phyloP scores from a whole-genome alignment of 2,888 invertebrate genomes.

The Steinernema scapterisci region DNA sequence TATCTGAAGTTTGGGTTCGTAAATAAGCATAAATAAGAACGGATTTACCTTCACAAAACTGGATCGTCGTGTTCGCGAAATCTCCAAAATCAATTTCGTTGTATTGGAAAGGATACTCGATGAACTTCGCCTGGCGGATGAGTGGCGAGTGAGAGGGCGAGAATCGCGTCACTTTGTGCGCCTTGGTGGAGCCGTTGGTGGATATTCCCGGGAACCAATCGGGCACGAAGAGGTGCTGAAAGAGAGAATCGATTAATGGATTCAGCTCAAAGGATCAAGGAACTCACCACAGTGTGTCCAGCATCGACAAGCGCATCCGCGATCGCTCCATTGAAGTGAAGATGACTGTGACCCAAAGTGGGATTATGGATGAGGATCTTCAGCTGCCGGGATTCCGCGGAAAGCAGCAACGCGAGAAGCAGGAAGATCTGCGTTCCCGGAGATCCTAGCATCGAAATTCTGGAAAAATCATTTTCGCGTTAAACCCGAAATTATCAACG shows the following conservation, averaged over 20 bases:
- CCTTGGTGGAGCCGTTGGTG: conserved; percentile 1
- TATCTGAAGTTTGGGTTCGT: neutral
- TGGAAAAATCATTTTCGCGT: no score
- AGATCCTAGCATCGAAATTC: no score
- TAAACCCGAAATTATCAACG: no score
- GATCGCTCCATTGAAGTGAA: conserved; percentile 22
- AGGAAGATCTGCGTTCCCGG: no score
- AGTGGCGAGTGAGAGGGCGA: neutral
- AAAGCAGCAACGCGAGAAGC: no score
- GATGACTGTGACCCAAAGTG: conserved; percentile 7
- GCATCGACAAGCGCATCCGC: conserved; percentile 28
- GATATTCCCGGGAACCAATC: conserved; percentile 1
- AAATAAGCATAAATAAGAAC: neutral
- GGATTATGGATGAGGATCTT: conserved; percentile 10
- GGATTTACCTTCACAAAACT: conserved; percentile 8
- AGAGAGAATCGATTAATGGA: neutral
- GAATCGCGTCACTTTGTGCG: conserved; percentile 24
- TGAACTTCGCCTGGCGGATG: neutral
- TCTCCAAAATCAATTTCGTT: neutral
- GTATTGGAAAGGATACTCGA: conserved; percentile 9
- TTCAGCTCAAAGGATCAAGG: neutral
- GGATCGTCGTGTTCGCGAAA: neutral
- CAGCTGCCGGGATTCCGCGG: neutral
- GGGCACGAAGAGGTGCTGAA: conserved; percentile 22
- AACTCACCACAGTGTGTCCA: conserved; percentile 18